Evolutionary conservation across 2,888 invertebrate genomes (phyloP).

Genomic region (Eugnorisma glareosa): DNA sequence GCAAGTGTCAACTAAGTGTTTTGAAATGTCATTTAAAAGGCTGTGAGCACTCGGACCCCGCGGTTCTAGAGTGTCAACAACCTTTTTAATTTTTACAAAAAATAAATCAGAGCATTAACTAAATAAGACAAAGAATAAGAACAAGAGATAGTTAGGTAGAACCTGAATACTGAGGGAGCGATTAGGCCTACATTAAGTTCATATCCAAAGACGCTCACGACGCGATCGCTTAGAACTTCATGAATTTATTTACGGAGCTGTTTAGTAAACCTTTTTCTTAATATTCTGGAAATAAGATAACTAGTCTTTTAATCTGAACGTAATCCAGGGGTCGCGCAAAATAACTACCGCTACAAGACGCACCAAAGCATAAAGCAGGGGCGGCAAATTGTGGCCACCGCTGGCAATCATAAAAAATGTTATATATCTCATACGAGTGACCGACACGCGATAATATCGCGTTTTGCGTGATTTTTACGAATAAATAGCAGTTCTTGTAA

Average conservation of each 20-base stretch:
- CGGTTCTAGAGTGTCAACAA: too few relatives aligned
- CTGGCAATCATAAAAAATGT: constrained; percentile 71
- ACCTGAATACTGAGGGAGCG: neutral
- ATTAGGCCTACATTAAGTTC: neutral
- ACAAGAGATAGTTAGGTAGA: neutral
- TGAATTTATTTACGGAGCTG: neutral
- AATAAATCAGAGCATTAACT: neutral
- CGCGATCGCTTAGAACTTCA: neutral
- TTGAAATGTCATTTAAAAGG: too few relatives aligned
- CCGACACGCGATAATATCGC: constrained; percentile 71
- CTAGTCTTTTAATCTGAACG: constrained; percentile 69
- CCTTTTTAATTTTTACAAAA: too few relatives aligned
- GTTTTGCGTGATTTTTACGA: constrained; percentile 50
- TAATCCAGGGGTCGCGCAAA: constrained; percentile 67
- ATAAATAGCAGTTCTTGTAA: constrained; percentile 47
- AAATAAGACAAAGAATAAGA: neutral
- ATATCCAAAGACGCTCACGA: neutral
- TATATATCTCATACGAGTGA: constrained; percentile 69
- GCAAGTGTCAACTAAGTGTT: too few relatives aligned
- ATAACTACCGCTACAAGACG: constrained; percentile 79
- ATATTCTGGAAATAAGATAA: neutral
- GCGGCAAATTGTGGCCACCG: constrained; percentile 76
- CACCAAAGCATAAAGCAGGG: constrained; percentile 82
- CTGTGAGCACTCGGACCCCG: too few relatives aligned
- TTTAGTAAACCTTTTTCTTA: neutral